Evolutionary conservation across 2,113 vertebrate species (phyloP), one percentile per base, ranked within the genome.

Genomic region (Strix uralensis): DNA sequence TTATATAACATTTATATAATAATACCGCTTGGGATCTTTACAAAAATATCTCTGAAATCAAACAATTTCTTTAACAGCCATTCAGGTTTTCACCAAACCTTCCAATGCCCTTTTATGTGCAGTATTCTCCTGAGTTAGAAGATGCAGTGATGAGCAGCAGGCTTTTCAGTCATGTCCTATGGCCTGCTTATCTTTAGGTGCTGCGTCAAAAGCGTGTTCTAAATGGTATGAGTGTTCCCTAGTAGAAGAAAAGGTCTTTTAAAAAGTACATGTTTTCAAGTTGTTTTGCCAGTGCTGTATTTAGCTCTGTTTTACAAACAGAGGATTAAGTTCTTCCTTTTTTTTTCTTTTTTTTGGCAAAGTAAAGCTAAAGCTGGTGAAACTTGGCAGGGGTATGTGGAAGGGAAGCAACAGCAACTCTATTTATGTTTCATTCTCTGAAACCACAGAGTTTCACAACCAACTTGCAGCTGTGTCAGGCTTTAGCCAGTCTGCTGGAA

Each of bases 181-280:
- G 42, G 20, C 18, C 65, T 44, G 13, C 20, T 61, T 40, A 44
- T 40, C 26, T 52, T 42, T 47, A 51, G 32, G 12, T 63, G 44
- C 34, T 62, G 7, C 4, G 2, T 47, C 21, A 67, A 79, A 81
- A 74, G 10, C 2, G 2, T 5, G 4, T 82, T 94, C 62, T 65
- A 77, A 72, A 44, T 27, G 19, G 9, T 15, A 27, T 25, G 14
- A 8, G 2, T 70, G 42, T 52, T 0, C 0, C 38, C 13, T 51
- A 73, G 54, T 8, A 8, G 66, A 88, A 77, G 17, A 42, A 87
- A 84, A 84, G 23, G 7, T 18, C 26, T 85, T 88, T 47, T 23
- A 11, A 72, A 73, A 94, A 42, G 13, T 30, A 20, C 5, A 16
- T 32, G 2, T 67, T 86, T 91, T 73, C 51, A 78, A 25, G 30